Evolutionary conservation across 2,888 invertebrate genomes (phyloP), one percentile per base, ranked within the genome.

Genomic region (Caenorhabditis sp.): DNA sequence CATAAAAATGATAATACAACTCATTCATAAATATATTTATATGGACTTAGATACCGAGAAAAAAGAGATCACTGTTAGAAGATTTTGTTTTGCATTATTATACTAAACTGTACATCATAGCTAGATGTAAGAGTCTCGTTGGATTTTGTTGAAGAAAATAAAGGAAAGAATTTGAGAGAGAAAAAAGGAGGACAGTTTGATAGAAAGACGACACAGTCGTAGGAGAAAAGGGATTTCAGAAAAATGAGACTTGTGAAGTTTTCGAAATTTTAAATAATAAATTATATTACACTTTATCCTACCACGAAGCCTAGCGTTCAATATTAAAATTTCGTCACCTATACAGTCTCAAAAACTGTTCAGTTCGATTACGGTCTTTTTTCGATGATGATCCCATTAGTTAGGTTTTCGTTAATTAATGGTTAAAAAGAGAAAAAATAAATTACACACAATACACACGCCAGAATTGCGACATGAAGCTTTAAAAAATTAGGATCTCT

Each of bases 391-490:
- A 43, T 43, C 43, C 43, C 43, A 43, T 43, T 43, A 43, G 17
- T 43, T 43, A 17, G 14, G 17, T 10, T 43, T 43, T 43, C 43
- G 43, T 43, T 43, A 43, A 43, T 17, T 43, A 10, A 43, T 17
- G 43, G 17, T 43, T 43, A 52, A n/a, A 36, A 21, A 20, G 21
- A 58, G 36, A 58, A 58, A 36, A 58, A 36, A 20, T 27, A 17
- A 56, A 36, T 36, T 21, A 36, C 20, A 36, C 20, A 58, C 25
- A 58, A 21, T 43, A 43, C 43, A 43, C 43, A 58, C 17, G 26
- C 20, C 17, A 26, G 57, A 10, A 58, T 17, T 36, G 57, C 57
- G 36, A 58, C 57, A 58, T 25, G 31, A 58, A 58, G 57, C 57
- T 27, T 17, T 21, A 52, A 52, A 52, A 52, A 52, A 52, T n/a